Evolutionary conservation across 2,888 invertebrate species (phyloP).

Genomic region (Rhorus exstirpatorius): DNA sequence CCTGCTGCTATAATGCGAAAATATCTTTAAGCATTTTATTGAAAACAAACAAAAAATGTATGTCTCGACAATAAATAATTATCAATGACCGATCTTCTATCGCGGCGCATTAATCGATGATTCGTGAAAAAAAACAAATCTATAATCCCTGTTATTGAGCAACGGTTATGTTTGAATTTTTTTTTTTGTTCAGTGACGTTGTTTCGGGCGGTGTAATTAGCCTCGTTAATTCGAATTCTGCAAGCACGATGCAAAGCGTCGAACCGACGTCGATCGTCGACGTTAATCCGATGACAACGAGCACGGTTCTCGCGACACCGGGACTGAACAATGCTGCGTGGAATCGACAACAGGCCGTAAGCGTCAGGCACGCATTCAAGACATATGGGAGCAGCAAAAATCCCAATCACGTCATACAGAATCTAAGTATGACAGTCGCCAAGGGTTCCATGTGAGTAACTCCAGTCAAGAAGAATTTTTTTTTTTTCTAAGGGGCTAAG

Average conservation of each 20-base stretch:
- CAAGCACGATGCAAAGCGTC: slow-evolving; percentile 79
- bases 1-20: too few species aligned
- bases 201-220: slow-evolving; percentile 84
- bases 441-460: slow-evolving; percentile 95
- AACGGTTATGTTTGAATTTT: neutral
- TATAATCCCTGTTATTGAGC: neutral
- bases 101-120: too few species aligned
- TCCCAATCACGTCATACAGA: slow-evolving; percentile 94
- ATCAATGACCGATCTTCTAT: too few species aligned
- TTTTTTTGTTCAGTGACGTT: slow-evolving; percentile 83
- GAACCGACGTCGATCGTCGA: slow-evolving; percentile 76
- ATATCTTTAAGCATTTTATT: too few species aligned
- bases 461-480: neutral
- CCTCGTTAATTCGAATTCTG: slow-evolving; percentile 75
- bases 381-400: slow-evolving; percentile 95
- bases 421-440: slow-evolving; percentile 97
- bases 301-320: slow-evolving; percentile 82
- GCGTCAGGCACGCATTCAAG: slow-evolving; percentile 95
- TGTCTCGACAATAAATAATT: too few species aligned
- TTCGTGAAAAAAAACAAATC: too few species aligned
- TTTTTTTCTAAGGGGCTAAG: too few species aligned
- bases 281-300: slow-evolving; percentile 75
- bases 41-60: too few species aligned
- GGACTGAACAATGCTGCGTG: slow-evolving; percentile 85
- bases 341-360: slow-evolving; percentile 94